A percentile compares a stretch with the other conserved stretches of the same genome.
These are phyloP conservation scores for Ptyas mucosa DNA, from an alignment of 2,113 vertebrate species.

Conservation along the genomic window DNA sequence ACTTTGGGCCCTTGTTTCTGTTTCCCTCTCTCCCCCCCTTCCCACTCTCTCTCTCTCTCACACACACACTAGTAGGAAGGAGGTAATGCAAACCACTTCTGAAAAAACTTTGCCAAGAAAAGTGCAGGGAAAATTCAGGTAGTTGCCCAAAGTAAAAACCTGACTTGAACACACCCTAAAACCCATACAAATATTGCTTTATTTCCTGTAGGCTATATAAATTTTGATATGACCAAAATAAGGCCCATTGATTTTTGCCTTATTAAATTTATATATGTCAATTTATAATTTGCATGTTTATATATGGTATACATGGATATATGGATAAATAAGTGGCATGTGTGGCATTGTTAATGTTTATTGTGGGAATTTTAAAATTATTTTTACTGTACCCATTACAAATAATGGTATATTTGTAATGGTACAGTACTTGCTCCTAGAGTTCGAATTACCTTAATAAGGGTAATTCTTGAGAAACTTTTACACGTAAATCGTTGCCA, in stretches of 20 bases:
- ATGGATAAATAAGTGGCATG: too few species aligned
- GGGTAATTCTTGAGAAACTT: not conserved
- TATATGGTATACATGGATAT: too few species aligned
- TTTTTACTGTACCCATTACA: too few species aligned
- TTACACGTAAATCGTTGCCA: not conserved
- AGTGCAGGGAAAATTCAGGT: not conserved
- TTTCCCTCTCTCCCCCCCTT: too few species aligned
- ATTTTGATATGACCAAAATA: not conserved
- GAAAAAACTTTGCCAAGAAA: not conserved
- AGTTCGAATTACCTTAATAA: not conserved
- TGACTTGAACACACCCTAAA: not conserved
- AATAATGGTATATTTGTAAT: not conserved
- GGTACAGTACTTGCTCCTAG: not conserved
- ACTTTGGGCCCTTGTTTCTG: not conserved
- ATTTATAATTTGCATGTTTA: too few species aligned
- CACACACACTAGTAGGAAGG: not conserved
- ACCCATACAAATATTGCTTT: not conserved
- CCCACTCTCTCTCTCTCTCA: too few species aligned
- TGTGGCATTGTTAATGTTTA: too few species aligned
- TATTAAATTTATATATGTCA: not conserved
- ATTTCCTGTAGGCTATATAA: not conserved
- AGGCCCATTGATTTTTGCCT: not conserved
- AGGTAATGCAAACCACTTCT: not conserved
- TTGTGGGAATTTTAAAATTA: too few species aligned
- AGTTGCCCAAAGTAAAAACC: not conserved